Base-by-base conservation (phyloP, 92 coral and sea anemone species). In the Siderastrea radians region DNA sequence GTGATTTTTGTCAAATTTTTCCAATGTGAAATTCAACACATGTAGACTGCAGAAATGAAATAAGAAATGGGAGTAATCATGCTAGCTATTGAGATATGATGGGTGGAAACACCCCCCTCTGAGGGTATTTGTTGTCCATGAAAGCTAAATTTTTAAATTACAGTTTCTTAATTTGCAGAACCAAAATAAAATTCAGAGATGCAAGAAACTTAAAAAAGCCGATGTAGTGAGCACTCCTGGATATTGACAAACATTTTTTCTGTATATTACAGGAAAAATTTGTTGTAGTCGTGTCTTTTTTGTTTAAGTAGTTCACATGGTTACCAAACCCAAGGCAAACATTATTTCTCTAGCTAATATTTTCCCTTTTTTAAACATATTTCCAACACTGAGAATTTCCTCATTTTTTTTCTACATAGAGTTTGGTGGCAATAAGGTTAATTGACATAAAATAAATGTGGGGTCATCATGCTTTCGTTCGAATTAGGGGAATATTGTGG, bases 391-490 rank as follows among this genome's bases (percentile, higher is more conserved):
- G 3, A 74, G 57, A 74, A 74, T 49, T 74, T 74, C n/a, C 55
- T 74, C 60, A 74, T 74, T 46, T 49, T 4, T 74, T 74, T 19
- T 74, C n/a, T 74, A 51, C 60, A 50, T 51, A 74, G 79, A 74
- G 26, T 49, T 46, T 46, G 53, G n/a, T 74, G 53, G 53, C 53
- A 74, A 74, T 44, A 74, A 51, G 79, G 49, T 74, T 49, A 62
- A 50, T 47, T 74, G 59, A 74, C 59, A 44, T 11, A 74, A 74
- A 74, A 74, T 45, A 74, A 74, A 2, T 50, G 79, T 74, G 79
- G 79, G 53, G 79, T 74, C 79, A 53, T 57, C 79, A 50, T 74
- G 79, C 79, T 74, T 10, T 14, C 49, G 45, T 74, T 49, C 59
- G 26, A 74, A 8, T 74, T 45, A 26, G 8, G 8, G 5, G 55